Evolutionary conservation across 2,888 invertebrate species (phyloP).

Genomic region (Bhutanitis thaidina): DNA sequence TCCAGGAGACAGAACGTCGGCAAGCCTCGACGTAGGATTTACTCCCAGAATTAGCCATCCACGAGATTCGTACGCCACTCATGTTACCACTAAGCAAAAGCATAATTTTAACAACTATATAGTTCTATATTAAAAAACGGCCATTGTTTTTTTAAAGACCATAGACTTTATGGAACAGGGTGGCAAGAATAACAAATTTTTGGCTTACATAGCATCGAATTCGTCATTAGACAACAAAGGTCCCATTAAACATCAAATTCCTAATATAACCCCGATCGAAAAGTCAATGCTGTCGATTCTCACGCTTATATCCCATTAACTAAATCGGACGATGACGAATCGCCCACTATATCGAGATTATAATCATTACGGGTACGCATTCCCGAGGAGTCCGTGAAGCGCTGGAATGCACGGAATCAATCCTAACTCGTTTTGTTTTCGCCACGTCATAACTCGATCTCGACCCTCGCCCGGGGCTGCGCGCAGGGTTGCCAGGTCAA

Average conservation of each 20-base stretch:
- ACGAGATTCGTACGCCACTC: no score
- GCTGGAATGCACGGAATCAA: conserved; percentile 74
- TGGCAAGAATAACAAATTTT: no score
- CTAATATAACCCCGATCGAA: conserved; percentile 28
- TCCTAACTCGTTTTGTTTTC: conserved; percentile 75
- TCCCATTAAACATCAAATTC: conserved; percentile 10
- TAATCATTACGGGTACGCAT: conserved; percentile 71
- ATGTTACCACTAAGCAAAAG: no score
- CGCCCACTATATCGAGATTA: conserved; percentile 73
- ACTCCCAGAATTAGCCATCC: no score
- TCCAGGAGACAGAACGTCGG: no score
- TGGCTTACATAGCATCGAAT: no score
- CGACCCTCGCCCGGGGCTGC: conserved; percentile 40
- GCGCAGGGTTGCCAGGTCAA: conserved; percentile 33
- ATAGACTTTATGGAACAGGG: no score
- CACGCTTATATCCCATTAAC: conserved; percentile 76
- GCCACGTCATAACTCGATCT: conserved; percentile 72
- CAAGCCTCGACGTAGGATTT: no score
- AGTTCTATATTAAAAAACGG: no score
- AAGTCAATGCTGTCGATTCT: conserved; percentile 56
- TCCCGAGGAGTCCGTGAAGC: conserved; percentile 67
- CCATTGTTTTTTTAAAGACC: no score
- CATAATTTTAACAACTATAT: no score
- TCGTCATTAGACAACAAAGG: conserved; percentile 24
- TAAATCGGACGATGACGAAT: conserved; percentile 77